Evolutionary conservation across 2,888 invertebrate species (phyloP), one percentile per base, ranked within the genome.

Genomic region (Graphium colonna): DNA sequence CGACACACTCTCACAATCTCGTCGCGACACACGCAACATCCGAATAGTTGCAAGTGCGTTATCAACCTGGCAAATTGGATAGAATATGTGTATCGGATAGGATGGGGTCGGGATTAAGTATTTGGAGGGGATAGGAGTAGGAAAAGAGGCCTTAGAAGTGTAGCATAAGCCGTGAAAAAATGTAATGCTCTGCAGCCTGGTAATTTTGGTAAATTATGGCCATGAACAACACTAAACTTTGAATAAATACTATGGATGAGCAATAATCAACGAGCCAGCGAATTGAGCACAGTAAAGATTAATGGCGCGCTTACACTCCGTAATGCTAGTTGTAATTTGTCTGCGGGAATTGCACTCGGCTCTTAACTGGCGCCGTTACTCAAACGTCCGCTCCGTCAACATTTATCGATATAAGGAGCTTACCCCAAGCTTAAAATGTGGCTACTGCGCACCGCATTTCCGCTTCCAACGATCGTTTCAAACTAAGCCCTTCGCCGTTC

Each of bases 351-450:
- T 50, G 15, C 50, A 42, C 33, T 18, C 42, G 12, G 4, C 18
- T 15, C 50, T 33, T 50, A 36, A 42, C 42, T 43, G n/a, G 13
- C n/a, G 33, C 42, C 18, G 33, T 50, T 42, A 33, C 50, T 43
- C 36, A 51, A 26, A 21, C 10, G 31, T 40, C 40, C 12, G 15
- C 36, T 13, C 4, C 13, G 5, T 38, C 26, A 21, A 38, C 36
- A 15, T 43, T 51, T 42, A 38, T 50, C 36, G 26, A 43, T 42
- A 43, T 43, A 43, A 50, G 47, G 3, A 46, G 49, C 50, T 50
- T 38, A 43, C 15, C 15, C 3, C 3, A 40, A 48, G 16, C 28
- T 48, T 48, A 31, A 48, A 36, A 17, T 18, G 48, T 31, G 40
- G n/a, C 26, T 12, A 28, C 26, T 48, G 21, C 17, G 33, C 4